These are phyloP conservation scores for Calliphora vicina DNA, from an alignment of 1,140 invertebrate genomes.

Conservation along the genomic window DNA sequence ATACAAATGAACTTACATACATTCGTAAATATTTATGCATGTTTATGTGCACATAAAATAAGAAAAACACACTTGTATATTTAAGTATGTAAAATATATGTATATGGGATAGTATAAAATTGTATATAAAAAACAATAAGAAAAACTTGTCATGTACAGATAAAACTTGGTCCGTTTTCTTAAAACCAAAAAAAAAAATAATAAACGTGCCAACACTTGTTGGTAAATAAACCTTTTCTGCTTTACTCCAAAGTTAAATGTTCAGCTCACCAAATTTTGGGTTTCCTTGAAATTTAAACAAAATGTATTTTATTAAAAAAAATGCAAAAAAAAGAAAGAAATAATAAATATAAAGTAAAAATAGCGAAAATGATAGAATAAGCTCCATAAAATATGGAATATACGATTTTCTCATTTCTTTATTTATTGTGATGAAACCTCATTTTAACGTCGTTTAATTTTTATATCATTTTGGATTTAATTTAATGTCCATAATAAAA, in stretches of 20 bases:
- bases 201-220: slow-evolving; percentile 13
- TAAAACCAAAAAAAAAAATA: neutral
- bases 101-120: no score
- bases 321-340: neutral
- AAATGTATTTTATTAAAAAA: neutral
- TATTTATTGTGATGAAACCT: neutral
- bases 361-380: no score
- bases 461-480: neutral
- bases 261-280: neutral
- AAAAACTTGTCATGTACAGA: slow-evolving; percentile 7
- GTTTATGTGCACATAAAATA: neutral
- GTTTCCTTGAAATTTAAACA: neutral
- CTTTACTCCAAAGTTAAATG: neutral
- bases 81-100: no score
- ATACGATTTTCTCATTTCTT: no score
- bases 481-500: neutral
- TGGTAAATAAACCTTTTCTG: neutral
- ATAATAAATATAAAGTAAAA: no score
- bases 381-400: no score
- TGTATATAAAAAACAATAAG: neutral
- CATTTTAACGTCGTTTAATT: neutral
- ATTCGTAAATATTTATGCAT: neutral
- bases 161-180: neutral
- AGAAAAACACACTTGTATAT: no score
- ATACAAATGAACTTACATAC: neutral